Percentiles rank a stretch among this genome's conserved stretches.
Evolutionary conservation across 30 jellyfish, hydroid and myxozoan genomes (phyloP).

Genomic region (Aurelia coerulea): DNA sequence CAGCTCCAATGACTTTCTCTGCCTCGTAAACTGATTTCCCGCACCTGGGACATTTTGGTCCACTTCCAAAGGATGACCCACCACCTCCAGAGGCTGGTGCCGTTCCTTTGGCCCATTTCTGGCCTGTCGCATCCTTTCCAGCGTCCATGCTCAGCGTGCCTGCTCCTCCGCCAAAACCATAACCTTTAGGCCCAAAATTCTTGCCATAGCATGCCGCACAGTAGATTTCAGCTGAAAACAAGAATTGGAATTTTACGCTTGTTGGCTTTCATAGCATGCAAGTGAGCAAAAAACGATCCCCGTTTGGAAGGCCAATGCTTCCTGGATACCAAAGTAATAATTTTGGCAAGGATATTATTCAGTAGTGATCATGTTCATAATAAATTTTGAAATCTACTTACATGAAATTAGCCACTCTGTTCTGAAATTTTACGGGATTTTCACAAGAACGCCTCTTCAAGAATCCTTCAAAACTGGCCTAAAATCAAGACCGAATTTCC

Average conservation of each 20-base stretch:
- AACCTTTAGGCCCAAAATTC: slow-evolving; percentile 94
- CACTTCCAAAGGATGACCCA: slow-evolving; percentile 63
- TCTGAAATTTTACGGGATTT: too few species aligned
- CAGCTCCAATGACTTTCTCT: slow-evolving; percentile 86
- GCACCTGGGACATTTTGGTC: slow-evolving; percentile 89
- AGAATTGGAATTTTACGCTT: not conserved
- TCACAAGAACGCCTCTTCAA: too few species aligned
- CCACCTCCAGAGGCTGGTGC: slow-evolving; percentile 50
- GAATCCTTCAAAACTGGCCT: too few species aligned
- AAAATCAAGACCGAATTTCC: too few species aligned
- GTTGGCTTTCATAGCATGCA: not conserved
- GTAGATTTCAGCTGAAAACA: slow-evolving; percentile 70
- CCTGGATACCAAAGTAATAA: not conserved
- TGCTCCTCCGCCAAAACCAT: slow-evolving; percentile 99
- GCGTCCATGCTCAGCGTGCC: slow-evolving; percentile 95
- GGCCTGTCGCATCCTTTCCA: slow-evolving; percentile 67
- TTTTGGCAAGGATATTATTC: too few species aligned
- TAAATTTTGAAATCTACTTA: too few species aligned
- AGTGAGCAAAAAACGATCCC: not conserved
- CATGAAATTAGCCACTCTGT: too few species aligned
- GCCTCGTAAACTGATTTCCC: slow-evolving; percentile 91
- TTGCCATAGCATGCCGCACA: slow-evolving; percentile 96
- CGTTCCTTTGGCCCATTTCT: slow-evolving; percentile 23
- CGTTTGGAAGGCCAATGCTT: not conserved
- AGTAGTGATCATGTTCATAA: too few species aligned